Evolutionary conservation across 1,140 invertebrate genomes (phyloP).

Genomic region (Zaprionus vittiger): DNA sequence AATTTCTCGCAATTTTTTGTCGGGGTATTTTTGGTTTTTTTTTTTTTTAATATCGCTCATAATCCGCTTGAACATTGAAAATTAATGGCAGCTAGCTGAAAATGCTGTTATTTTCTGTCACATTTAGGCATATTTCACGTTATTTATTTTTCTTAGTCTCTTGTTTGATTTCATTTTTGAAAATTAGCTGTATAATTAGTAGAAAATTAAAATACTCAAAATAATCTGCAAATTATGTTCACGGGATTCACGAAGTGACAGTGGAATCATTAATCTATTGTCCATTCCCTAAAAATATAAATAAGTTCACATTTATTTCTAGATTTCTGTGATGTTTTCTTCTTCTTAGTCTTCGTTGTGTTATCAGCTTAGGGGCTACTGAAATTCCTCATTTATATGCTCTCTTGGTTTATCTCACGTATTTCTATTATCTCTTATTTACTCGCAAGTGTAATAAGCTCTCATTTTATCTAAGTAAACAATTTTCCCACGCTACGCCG

Average conservation of each 20-base stretch:
- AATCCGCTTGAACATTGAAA: constrained; percentile 61
- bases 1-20: constrained; percentile 21
- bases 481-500: constrained; percentile 73
- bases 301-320: constrained; percentile 9
- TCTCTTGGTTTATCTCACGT: constrained; percentile 35
- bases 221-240: constrained; percentile 48
- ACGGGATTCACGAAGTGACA: constrained; percentile 58
- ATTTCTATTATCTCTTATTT: constrained; percentile 38
- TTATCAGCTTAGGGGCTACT: constrained; percentile 33
- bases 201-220: constrained; percentile 63
- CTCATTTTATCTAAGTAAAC: constrained; percentile 47
- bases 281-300: neutral
- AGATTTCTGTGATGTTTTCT: neutral
- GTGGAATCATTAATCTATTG: constrained; percentile 56
- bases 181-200: constrained; percentile 78
- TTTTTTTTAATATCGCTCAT: constrained; percentile 40
- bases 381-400: constrained; percentile 31
- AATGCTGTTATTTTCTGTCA: constrained; percentile 45
- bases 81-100: constrained; percentile 59
- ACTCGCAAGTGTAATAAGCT: constrained; percentile 5
- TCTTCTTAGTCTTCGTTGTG: neutral
- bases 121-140: constrained; percentile 60
- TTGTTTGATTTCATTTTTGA: constrained; percentile 46
- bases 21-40: neutral
- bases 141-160: constrained; percentile 41